Evolutionary conservation across 2,888 invertebrate species (phyloP).

Genomic region (Cataglyphis altisquamis): DNA sequence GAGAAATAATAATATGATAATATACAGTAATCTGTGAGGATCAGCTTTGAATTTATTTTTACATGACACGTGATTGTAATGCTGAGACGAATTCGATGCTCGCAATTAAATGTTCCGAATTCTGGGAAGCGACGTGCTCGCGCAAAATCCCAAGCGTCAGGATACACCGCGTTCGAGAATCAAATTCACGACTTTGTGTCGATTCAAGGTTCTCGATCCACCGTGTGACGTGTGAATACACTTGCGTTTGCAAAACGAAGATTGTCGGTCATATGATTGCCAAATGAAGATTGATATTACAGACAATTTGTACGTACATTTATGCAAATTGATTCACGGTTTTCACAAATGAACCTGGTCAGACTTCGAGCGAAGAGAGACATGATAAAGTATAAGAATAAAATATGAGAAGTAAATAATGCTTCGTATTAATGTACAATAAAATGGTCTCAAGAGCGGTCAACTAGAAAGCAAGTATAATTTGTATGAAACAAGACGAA

Average conservation of each 20-base stretch:
- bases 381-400: slow-evolving; percentile 27
- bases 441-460: slow-evolving; percentile 3
- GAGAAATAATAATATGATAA: slow-evolving; percentile 77
- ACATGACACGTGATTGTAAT: slow-evolving; percentile 81
- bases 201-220: slow-evolving; percentile 30
- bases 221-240: neutral
- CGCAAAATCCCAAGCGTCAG: slow-evolving; percentile 65
- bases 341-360: neutral
- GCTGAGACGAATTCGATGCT: slow-evolving; percentile 75
- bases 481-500: neutral
- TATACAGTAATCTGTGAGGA: slow-evolving; percentile 77
- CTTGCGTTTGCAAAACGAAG: slow-evolving; percentile 14
- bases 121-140: slow-evolving; percentile 64
- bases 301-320: neutral
- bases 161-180: slow-evolving; percentile 57
- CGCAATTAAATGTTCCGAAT: slow-evolving; percentile 78
- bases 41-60: slow-evolving; percentile 86
- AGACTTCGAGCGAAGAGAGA: neutral
- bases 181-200: slow-evolving; percentile 50
- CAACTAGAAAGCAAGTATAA: neutral
- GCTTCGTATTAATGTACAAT: slow-evolving; percentile 6
- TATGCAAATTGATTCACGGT: slow-evolving; percentile 36
- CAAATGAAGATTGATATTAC: slow-evolving; percentile 33
- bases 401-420: slow-evolving; percentile 3
- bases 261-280: slow-evolving; percentile 35